Evolutionary conservation across 1,140 invertebrate genomes (phyloP).

Genomic region (Hydropsyche tenuis): DNA sequence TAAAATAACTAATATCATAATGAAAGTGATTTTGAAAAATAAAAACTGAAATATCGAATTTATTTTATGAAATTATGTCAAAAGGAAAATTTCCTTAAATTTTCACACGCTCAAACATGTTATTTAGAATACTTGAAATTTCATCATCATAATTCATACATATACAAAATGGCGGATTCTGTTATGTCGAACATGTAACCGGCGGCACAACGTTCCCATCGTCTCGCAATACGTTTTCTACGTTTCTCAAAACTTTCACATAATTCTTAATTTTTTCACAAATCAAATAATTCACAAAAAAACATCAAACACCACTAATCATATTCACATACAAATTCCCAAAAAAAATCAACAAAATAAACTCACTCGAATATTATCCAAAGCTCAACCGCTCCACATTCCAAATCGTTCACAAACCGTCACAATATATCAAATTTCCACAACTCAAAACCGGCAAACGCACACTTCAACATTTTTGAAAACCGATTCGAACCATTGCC

Average conservation of each 20-base stretch:
- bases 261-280: neutral
- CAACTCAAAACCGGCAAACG: neutral
- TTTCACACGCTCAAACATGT: too few relatives aligned
- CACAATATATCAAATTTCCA: neutral
- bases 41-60: too few relatives aligned
- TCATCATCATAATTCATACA: neutral
- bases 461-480: neutral
- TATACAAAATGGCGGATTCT: neutral
- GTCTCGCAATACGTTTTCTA: neutral
- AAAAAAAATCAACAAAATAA: neutral
- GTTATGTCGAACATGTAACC: neutral
- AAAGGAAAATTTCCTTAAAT: too few relatives aligned
- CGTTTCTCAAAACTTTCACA: constrained; percentile 10
- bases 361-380: neutral
- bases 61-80: too few relatives aligned
- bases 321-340: neutral
- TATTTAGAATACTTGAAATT: neutral
- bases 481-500: neutral
- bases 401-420: neutral
- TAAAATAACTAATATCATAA: too few relatives aligned
- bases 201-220: neutral
- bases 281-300: neutral
- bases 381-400: neutral
- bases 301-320: neutral
- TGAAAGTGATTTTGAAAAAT: too few relatives aligned